phyloP scores from a whole-genome alignment of 2,113 vertebrate genomes.

The Callaeas wilsoni region DNA sequence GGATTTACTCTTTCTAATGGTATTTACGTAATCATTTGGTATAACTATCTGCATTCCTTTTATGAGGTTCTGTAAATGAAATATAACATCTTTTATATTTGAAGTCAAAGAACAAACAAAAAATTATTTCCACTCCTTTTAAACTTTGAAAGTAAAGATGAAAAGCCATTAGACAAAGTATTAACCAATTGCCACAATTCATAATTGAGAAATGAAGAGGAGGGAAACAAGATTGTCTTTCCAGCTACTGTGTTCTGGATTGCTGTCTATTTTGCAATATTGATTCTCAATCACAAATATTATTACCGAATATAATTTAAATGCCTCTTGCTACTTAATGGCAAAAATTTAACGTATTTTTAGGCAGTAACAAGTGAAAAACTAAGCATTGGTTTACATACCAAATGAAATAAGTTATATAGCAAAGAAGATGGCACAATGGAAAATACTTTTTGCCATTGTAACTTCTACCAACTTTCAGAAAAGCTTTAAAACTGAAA shows the following conservation, averaged over 20 bases:
- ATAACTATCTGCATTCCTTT: conserved; percentile 22
- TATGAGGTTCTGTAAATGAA: neutral
- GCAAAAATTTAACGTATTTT: neutral
- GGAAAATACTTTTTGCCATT: neutral
- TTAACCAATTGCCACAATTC: neutral
- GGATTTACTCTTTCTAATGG: neutral
- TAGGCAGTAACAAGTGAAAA: neutral
- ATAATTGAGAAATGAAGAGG: conserved; percentile 12
- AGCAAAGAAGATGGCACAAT: neutral
- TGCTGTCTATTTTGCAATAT: neutral
- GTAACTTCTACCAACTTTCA: neutral
- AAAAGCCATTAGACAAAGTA: neutral
- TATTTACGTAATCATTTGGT: conserved; percentile 30
- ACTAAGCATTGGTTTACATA: neutral
- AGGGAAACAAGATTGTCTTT: neutral
- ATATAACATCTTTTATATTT: conserved; percentile 25
- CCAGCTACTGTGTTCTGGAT: neutral
- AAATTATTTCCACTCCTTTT: conserved; percentile 23
- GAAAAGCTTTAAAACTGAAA: neutral
- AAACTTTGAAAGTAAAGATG: neutral
- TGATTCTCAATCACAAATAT: neutral
- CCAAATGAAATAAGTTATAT: neutral
- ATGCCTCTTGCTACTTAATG: neutral
- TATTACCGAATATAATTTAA: neutral
- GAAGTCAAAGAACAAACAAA: neutral